Base-by-base conservation (phyloP, 2,888 invertebrate species). In the Hylaea fasciaria region DNA sequence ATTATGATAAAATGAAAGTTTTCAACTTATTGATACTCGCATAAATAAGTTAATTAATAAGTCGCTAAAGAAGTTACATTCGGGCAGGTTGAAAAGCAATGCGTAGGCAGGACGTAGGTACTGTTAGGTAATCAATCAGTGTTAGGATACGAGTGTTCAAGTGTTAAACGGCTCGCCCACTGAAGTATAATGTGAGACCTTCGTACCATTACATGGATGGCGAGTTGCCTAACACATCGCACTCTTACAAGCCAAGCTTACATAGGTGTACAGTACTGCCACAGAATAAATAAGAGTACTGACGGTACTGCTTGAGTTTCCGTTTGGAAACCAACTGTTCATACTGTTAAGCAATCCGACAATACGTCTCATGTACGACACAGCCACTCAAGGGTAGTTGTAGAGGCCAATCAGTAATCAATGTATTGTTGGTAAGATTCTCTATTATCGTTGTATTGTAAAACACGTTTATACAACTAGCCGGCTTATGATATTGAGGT, bases 301-400 rank as follows among this genome's bases (percentile, higher is more conserved):
- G 7, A 9, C 32, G 9, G 32, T 9, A 74, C 78, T 80, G 79
- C 74, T 72, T 74, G 68, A 74, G 81, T 86, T 87, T 88, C 87
- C 88, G 84, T 87, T 87, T 85, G 82, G 83, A 87, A 87, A 87
- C 83, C 80, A 81, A 74, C 78, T 73, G 75, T 80, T 83, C 78
- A 76, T 73, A 71, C 73, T 61, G 81, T 87, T 85, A 69, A 67
- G 81, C 83, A 87, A 87, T 70, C 76, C 68, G 73, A 70, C 72
- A 76, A 65, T 73, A 73, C 74, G 72, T 76, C 72, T 72, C 71
- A 74, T 69, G 70, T 74, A 75, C 72, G 66, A 64, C 69, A 75
- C 66, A 50, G 56, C 35, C 63, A 48, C 65, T 77, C 77, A 78
- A 78, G 75, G 76, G 69, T 72, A 75, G 45, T 58, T 43, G 51